Base-by-base conservation (phyloP, 2,797 vertebrate genomes). In the Takifugu ocellatus region DNA sequence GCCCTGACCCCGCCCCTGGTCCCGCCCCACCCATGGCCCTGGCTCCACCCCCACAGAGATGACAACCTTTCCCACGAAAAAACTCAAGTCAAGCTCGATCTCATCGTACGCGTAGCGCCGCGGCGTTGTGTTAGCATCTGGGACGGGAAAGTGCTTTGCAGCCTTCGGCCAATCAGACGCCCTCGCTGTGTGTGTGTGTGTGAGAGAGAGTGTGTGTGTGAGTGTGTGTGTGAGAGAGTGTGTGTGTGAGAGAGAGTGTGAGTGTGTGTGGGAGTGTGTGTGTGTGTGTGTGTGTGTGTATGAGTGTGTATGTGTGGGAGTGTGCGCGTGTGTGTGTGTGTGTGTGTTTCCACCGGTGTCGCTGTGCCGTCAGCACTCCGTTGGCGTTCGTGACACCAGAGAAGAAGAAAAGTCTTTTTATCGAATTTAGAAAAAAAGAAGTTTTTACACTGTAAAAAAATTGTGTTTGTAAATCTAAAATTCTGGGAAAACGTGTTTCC, bases 361-460 rank as follows among this genome's bases (percentile, higher is more conserved):
- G 36, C 27, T 7, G 7, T 7, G 27, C 27, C 27, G 27, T 2
- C 27, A 7, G 27, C 7, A 39, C 36, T 39, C 36, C 3, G 36
- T 5, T 7, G 27, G 27, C 27, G 7, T 29, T 7, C 27, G 36
- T 39, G 36, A 39, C 36, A 39, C 11, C 36, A 39, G 36, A 39
- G 36, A 39, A 39, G 36, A 39, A 39, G 81, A 93, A 87, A 93
- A 92, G 9, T 95, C 91, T 94, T 95, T 93, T 90, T 93, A 89
- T 93, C 77, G 86, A 21, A 16, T 6, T 46, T 46, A n/a, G 10
- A 93, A 91, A 46, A 36, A 49, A 54, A 54, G 63, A 90, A 94
- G 96, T 95, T 95, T 97, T 92, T 98, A 98, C 95, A 97, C 96
- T 98, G 97, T 98, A 99, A 94, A 94, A 92, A 89, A 94, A 93